A percentile compares a stretch with the other conserved stretches of the same genome.
Conservation (phyloP, 2,888 invertebrate species). For the Sesamia inferens region DNA sequence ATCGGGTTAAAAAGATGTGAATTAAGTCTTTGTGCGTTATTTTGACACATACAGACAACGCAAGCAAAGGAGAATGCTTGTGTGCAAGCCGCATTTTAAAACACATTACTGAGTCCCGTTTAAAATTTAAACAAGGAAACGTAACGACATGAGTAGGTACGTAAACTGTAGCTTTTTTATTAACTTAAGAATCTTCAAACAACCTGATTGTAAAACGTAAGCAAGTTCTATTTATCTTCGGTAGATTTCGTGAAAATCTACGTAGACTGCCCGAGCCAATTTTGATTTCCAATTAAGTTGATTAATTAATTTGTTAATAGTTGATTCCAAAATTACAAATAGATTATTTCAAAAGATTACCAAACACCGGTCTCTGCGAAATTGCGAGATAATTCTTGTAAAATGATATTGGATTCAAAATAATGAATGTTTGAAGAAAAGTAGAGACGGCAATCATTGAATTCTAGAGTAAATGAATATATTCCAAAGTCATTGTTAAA, state of each 20-base stretch:
- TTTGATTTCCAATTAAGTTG: conserved; percentile 21
- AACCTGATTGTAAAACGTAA: neutral
- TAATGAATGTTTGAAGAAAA: neutral
- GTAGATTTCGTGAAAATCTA: neutral
- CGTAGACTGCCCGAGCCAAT: neutral
- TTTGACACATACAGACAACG: too few species aligned
- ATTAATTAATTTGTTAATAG: conserved; percentile 37
- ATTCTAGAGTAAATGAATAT: neutral
- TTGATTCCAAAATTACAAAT: conserved; percentile 43
- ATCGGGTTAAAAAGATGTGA: neutral
- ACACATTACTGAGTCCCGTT: conserved; percentile 1
- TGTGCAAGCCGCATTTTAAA: conserved; percentile 19
- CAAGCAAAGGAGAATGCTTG: neutral
- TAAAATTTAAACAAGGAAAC: conserved; percentile 9
- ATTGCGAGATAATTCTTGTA: conserved; percentile 39
- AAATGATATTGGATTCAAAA: conserved; percentile 34
- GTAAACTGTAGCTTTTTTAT: neutral
- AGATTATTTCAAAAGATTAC: conserved; percentile 29
- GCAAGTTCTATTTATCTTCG: neutral
- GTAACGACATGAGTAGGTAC: neutral
- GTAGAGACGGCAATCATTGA: neutral
- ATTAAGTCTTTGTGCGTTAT: neutral
- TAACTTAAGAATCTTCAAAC: neutral
- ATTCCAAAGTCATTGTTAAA: neutral
- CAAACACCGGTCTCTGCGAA: conserved; percentile 15